Base-by-base conservation (phyloP, 2,113 vertebrate genomes). In the Lethenteron camtschaticum region DNA sequence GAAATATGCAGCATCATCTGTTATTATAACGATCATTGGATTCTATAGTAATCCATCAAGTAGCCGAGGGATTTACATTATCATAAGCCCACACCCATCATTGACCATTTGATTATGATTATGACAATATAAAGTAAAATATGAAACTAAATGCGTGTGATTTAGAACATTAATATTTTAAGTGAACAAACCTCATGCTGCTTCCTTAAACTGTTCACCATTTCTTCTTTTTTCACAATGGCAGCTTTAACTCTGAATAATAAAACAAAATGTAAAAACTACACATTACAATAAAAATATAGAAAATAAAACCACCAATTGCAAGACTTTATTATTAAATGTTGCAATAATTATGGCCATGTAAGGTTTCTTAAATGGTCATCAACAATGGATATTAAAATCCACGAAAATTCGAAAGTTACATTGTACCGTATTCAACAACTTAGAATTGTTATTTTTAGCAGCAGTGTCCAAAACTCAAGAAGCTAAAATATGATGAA, bases 181-280 rank as follows among this genome's bases (percentile, higher is more conserved):
- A 24, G 12, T 24, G 55, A 9, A 69, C 18, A 59, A 68, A 96
- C 91, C 79, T 94, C 84, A 0, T 87, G 81, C 75, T 92, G 89
- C 71, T 81, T 88, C 57, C 85, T 79, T 2, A 96, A 83, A 71
- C 74, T 79, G 75, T 70, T 86, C 70, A 97, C 81, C 0, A 83
- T 83, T 71, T 89, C 87, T 71, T 95, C 89, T 76, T 95, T 96
- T 80, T 82, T 89, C 70, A 81, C 78, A 10, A 96, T 82, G 0
- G 91, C 94, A 0, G 76, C 73, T 77, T 92, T 96, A 74, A 97
- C 91, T 75, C 94, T 97, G 79, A 1, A 11, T 12, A 4, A 55
- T n/a, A 57, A 0, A 5, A 71, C 69, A 14, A 0, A 11, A 13
- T 68, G n/a, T 16, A n/a, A 68, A 9, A 9, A n/a, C n/a, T 68